Evolutionary conservation across 2,888 invertebrate genomes (phyloP).

Genomic region (Drosophila kambysellisi): DNA sequence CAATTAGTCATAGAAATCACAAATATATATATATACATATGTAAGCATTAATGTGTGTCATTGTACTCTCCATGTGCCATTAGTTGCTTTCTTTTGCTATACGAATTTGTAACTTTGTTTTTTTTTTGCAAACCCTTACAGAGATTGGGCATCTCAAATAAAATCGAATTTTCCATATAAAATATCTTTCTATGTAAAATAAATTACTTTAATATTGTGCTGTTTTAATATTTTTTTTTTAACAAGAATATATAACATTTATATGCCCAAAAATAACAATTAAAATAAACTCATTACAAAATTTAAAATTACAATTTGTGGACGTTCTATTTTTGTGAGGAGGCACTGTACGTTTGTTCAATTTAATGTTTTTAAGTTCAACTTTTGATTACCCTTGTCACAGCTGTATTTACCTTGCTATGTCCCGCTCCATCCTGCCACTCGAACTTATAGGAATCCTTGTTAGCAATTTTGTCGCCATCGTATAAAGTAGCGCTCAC

Average conservation of each 20-base stretch:
- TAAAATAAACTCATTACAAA: background rate
- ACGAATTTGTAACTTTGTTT: background rate
- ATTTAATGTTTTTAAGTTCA: background rate
- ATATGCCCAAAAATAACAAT: background rate
- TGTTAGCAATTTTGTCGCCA: slow-evolving; percentile 66
- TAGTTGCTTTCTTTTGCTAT: slow-evolving; percentile 30
- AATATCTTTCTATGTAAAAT: background rate
- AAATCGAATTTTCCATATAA: background rate
- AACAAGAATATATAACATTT: background rate
- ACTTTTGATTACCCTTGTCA: background rate
- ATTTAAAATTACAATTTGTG: background rate
- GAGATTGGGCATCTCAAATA: background rate
- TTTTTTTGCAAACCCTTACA: background rate
- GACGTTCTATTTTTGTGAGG: background rate
- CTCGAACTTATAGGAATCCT: slow-evolving; percentile 86
- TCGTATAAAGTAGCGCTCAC: slow-evolving; percentile 86
- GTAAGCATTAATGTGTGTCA: background rate
- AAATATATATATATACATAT: background rate
- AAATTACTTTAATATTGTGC: background rate
- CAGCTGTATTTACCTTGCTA: slow-evolving; percentile 51
- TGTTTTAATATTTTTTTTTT: background rate
- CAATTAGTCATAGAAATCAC: slow-evolving; percentile 45
- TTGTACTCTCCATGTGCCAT: background rate
- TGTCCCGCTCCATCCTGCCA: slow-evolving; percentile 87
- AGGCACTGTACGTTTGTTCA: background rate